Percentiles rank a stretch among this genome's conserved stretches.
phyloP scores from a whole-genome alignment of 2,113 vertebrate species.

The Trogon melanurus region DNA sequence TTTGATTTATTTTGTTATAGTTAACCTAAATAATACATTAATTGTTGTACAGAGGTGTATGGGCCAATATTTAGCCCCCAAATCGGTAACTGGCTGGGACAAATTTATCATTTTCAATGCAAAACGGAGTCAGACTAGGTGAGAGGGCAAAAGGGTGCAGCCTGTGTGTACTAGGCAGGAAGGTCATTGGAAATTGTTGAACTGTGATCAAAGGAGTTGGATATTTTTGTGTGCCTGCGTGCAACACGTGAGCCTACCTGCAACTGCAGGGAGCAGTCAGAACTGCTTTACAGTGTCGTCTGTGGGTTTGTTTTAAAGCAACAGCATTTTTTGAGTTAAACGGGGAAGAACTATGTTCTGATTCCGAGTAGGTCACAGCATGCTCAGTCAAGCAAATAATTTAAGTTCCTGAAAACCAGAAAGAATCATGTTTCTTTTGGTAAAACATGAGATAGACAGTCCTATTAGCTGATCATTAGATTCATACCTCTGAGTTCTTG shows the following conservation, averaged over 20 bases:
- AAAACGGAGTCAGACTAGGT: background rate
- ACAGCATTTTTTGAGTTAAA: background rate
- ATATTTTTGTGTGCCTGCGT: background rate
- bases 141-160: background rate
- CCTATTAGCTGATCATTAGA: background rate
- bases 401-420: background rate
- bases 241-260: background rate
- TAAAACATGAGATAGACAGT: background rate
- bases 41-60: background rate
- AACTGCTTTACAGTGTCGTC: background rate
- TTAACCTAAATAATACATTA: background rate
- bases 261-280: background rate
- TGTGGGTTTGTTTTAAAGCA: background rate
- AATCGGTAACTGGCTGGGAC: background rate
- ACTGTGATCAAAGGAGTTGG: background rate
- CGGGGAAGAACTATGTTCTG: background rate
- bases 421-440: background rate
- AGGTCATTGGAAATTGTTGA: constrained; percentile 1
- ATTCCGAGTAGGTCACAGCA: background rate
- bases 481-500: background rate
- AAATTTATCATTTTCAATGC: background rate
- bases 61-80: background rate
- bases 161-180: background rate
- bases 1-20: background rate
- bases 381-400: background rate